These are phyloP conservation scores for Nasua narica DNA, from an alignment of 2,797 vertebrate species.

Conservation along the genomic window DNA sequence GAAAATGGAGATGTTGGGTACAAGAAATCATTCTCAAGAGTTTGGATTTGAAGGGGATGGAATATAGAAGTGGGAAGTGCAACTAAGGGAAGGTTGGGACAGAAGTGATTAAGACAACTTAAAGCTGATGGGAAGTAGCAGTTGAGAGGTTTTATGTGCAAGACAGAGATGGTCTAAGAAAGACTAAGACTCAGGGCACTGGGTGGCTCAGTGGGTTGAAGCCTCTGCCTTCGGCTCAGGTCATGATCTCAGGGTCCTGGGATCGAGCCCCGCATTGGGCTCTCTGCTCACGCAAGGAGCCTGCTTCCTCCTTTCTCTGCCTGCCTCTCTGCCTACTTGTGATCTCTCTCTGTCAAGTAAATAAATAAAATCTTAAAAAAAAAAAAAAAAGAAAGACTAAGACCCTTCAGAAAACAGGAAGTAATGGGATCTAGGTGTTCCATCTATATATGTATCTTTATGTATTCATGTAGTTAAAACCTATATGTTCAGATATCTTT, in stretches of 20 bases:
- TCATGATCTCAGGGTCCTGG: too few species aligned
- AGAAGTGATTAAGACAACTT: neutral
- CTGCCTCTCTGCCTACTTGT: too few species aligned
- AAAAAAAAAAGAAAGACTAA: neutral
- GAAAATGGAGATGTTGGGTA: neutral
- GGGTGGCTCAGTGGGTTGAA: too few species aligned
- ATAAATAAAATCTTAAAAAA: too few species aligned
- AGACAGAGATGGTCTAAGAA: neutral
- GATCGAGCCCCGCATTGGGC: too few species aligned
- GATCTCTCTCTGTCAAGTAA: too few species aligned
- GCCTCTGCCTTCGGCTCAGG: too few species aligned
- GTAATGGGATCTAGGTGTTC: neutral
- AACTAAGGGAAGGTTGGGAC: neutral
- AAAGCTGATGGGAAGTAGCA: neutral
- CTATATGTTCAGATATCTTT: neutral
- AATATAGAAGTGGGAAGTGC: neutral
- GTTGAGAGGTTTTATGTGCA: slow-evolving; percentile 14
- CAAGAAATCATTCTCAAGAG: neutral
- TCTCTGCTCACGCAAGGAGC: too few species aligned
- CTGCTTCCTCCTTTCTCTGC: too few species aligned
- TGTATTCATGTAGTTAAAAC: neutral
- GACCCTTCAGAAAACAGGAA: neutral
- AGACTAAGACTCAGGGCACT: neutral
- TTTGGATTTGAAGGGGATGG: neutral
- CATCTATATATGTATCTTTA: neutral